phyloP scores from a whole-genome alignment of 2,113 vertebrate species.

The Ceyx margarethae region DNA sequence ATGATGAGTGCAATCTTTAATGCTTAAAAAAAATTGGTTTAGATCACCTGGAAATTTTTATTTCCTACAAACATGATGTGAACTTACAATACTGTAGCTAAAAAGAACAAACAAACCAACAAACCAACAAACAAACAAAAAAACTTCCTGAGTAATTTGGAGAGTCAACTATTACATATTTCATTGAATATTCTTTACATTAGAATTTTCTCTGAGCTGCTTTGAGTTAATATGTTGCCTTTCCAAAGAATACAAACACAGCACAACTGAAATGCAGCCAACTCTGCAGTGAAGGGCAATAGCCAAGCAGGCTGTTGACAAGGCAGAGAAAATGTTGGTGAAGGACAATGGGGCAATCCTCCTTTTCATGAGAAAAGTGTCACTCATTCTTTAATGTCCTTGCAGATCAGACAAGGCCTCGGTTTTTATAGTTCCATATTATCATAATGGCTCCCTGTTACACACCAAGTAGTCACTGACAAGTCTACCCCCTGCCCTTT shows the following conservation, averaged over 20 bases:
- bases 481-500: slow-evolving; percentile 34
- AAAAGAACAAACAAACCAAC: not conserved
- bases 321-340: slow-evolving; percentile 11
- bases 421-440: slow-evolving; percentile 25
- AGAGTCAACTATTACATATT: not conserved
- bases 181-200: not conserved
- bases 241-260: not conserved
- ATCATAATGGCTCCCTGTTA: slow-evolving; percentile 37
- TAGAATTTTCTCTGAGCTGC: not conserved
- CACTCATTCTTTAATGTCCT: slow-evolving; percentile 27
- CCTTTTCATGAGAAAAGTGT: slow-evolving; percentile 13
- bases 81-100: not conserved
- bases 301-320: not conserved
- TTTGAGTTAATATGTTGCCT: not conserved
- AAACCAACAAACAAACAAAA: not conserved
- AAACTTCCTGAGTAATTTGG: not conserved
- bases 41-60: not conserved
- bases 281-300: not conserved
- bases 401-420: slow-evolving; percentile 23
- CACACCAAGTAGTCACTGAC: not conserved
- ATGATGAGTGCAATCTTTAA: not conserved
- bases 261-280: not conserved
- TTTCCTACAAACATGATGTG: not conserved
- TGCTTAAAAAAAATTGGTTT: not conserved
- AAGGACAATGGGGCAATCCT: slow-evolving; percentile 36